Evolutionary conservation across 2,113 vertebrate genomes (phyloP).

Genomic region (Brevimyrus niger): DNA sequence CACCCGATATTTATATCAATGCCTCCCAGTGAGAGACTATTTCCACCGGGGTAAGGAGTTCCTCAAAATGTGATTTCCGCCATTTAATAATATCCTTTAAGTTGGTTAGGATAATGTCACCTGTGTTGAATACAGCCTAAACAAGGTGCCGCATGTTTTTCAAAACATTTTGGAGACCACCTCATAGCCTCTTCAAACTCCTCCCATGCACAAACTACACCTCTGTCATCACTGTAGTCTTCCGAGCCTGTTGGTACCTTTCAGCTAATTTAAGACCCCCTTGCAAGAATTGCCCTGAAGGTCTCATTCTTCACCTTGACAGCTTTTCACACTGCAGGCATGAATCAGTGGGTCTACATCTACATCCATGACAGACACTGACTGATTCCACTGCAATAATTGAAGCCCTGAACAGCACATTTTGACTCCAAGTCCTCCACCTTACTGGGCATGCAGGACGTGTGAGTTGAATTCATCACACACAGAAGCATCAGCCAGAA

Average conservation of each 20-base stretch:
- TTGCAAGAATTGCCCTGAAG: not conserved
- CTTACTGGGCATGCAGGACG: not conserved
- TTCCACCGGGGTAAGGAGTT: not conserved
- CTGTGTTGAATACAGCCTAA: not conserved
- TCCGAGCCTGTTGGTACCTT: not conserved
- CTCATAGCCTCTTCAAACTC: not conserved
- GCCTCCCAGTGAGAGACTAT: not conserved
- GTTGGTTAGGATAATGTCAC: not conserved
- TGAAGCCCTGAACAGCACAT: not conserved
- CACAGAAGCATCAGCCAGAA: not conserved
- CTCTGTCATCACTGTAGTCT: not conserved
- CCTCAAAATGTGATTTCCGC: not conserved
- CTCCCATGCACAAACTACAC: not conserved
- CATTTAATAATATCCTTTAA: not conserved
- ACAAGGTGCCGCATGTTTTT: not conserved
- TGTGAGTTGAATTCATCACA: not conserved
- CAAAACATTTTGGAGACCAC: not conserved
- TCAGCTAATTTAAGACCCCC: not conserved
- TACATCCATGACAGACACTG: not conserved
- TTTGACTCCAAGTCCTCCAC: not conserved
- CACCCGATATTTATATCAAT: not conserved
- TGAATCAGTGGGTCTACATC: not conserved
- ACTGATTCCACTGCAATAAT: not conserved
- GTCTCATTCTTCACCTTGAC: not conserved
- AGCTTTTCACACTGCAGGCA: not conserved